Evolutionary conservation across 2,113 vertebrate genomes (phyloP).

Genomic region (Hippolais icterina): DNA sequence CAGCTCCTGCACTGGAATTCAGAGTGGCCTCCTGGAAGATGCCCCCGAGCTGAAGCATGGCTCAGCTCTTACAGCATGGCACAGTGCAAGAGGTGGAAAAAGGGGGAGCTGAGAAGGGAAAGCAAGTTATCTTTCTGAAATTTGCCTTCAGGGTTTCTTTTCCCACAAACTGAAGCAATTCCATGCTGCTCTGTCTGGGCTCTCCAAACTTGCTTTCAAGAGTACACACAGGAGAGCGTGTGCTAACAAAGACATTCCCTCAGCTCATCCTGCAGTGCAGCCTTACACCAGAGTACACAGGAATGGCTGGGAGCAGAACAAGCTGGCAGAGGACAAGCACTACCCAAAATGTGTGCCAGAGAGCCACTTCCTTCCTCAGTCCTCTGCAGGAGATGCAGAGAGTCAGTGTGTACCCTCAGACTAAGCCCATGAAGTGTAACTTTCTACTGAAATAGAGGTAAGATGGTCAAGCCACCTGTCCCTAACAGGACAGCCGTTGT

Average conservation of each 20-base stretch:
- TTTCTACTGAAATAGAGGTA: background rate
- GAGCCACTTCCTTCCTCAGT: background rate
- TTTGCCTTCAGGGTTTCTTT: background rate
- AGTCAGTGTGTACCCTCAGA: rapidly evolving
- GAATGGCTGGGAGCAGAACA: background rate
- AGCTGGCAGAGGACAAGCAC: background rate
- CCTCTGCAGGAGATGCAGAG: background rate
- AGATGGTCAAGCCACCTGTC: background rate
- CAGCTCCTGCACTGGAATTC: background rate
- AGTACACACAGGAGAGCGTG: background rate
- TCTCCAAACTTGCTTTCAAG: background rate
- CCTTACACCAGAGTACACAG: background rate
- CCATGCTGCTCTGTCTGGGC: background rate
- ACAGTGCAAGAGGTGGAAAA: background rate
- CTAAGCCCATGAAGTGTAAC: background rate
- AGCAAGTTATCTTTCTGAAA: background rate
- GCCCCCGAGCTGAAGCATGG: rapidly evolving
- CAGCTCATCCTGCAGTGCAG: background rate
- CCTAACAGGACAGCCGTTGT: background rate
- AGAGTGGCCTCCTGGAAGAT: background rate
- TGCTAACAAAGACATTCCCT: background rate
- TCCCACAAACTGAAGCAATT: background rate
- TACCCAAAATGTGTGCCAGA: background rate
- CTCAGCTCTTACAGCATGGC: background rate
- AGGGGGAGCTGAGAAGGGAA: background rate